phyloP scores from a whole-genome alignment of 1,140 invertebrate species.

The Drosophila orena region DNA sequence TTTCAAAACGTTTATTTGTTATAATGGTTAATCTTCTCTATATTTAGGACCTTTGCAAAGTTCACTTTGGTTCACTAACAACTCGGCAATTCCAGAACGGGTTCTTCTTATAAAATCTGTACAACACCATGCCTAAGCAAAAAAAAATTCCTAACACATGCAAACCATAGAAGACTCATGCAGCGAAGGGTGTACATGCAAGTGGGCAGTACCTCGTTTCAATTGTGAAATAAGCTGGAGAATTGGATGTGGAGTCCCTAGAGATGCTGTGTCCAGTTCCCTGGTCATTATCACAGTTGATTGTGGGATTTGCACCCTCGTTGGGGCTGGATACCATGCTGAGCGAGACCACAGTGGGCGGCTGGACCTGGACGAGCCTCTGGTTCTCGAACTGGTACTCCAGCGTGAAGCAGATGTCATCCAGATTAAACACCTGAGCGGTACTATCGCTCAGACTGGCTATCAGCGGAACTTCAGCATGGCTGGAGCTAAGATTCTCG shows the following conservation, averaged over 20 bases:
- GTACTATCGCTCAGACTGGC: conserved; percentile 43
- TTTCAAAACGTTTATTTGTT: too few species aligned
- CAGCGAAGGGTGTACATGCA: conserved; percentile 13
- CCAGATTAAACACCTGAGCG: conserved; percentile 61
- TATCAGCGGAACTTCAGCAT: conserved; percentile 36
- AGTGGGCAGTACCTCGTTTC: conserved; percentile 67
- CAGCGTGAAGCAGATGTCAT: conserved; percentile 79
- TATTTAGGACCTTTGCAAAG: too few species aligned
- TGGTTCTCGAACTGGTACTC: conserved; percentile 81
- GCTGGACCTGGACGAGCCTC: conserved; percentile 79
- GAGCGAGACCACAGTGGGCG: conserved; percentile 70
- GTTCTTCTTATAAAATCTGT: neutral
- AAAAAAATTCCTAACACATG: conserved; percentile 7
- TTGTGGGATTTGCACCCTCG: conserved; percentile 16
- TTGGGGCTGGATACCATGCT: conserved; percentile 48
- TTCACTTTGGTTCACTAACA: too few species aligned
- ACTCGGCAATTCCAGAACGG: too few species aligned
- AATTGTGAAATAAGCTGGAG: conserved; percentile 68
- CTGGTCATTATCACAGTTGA: conserved; percentile 47
- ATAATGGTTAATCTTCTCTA: too few species aligned
- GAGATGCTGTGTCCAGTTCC: conserved; percentile 26
- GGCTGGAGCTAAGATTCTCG: conserved; percentile 17
- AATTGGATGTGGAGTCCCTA: conserved; percentile 33
- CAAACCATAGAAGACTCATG: conserved; percentile 17
- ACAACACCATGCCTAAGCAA: neutral